Conservation (phyloP, 2,797 vertebrate genomes). For the Enteromius anoplus region DNA sequence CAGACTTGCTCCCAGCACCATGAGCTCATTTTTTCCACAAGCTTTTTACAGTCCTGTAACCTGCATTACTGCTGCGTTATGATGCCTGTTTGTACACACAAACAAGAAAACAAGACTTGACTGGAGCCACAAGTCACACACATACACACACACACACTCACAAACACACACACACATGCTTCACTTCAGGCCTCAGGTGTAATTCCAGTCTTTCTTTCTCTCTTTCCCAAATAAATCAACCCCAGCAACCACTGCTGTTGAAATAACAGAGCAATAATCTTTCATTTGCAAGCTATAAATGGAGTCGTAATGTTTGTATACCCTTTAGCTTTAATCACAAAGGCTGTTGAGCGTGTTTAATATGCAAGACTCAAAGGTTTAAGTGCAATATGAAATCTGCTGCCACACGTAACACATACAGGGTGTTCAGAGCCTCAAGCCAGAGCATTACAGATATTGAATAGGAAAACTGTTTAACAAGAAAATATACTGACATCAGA, state of each 20-base stretch:
- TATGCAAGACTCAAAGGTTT: slow-evolving; percentile 47
- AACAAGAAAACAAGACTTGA: slow-evolving; percentile 77
- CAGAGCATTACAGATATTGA: slow-evolving; percentile 11
- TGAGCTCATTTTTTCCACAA: slow-evolving; percentile 82
- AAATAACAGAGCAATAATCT: slow-evolving; percentile 72
- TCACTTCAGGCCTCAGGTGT: slow-evolving; percentile 66
- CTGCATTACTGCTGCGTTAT: slow-evolving; percentile 72
- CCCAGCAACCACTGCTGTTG: slow-evolving; percentile 74
- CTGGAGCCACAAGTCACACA: slow-evolving; percentile 56
- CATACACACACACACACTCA: slow-evolving; percentile 55
- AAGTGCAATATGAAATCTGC: slow-evolving; percentile 37
- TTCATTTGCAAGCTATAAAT: slow-evolving; percentile 75
- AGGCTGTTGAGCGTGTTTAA: slow-evolving; percentile 53
- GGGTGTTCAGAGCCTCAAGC: background rate
- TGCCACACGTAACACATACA: background rate
- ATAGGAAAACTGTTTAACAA: background rate
- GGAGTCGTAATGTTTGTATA: slow-evolving; percentile 70
- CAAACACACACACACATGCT: slow-evolving; percentile 50
- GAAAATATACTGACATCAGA: background rate
- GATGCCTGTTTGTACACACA: slow-evolving; percentile 60
- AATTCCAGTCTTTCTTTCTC: slow-evolving; percentile 70
- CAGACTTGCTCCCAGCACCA: slow-evolving; percentile 62
- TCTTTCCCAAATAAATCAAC: slow-evolving; percentile 73
- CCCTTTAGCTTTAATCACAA: slow-evolving; percentile 62
- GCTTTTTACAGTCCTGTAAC: slow-evolving; percentile 73